These are phyloP conservation scores for Catharus fuscescens DNA, from an alignment of 2,113 vertebrate genomes.

Conservation along the genomic window DNA sequence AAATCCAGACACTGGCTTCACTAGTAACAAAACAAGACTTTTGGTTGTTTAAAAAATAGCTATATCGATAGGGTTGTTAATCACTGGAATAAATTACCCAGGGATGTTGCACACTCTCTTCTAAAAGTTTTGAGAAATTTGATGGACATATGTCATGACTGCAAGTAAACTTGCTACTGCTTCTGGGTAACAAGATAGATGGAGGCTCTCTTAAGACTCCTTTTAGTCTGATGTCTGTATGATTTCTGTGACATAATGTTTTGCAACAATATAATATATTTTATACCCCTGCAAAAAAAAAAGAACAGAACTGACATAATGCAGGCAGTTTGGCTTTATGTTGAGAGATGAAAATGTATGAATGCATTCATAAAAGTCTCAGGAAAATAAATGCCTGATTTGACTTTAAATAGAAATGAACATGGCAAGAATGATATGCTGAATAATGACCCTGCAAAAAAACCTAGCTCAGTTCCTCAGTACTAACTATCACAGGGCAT, in stretches of 20 bases:
- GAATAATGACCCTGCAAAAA: slow-evolving; percentile 73
- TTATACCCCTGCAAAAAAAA: not conserved
- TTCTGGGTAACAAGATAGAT: not conserved
- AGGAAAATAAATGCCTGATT: slow-evolving; percentile 21
- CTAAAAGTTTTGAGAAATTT: not conserved
- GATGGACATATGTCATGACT: not conserved
- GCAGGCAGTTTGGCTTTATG: slow-evolving; percentile 5
- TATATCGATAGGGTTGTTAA: not conserved
- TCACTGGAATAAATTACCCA: not conserved
- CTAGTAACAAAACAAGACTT: not conserved
- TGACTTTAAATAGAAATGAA: slow-evolving; percentile 42
- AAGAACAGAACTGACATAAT: not conserved
- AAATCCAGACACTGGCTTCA: not conserved
- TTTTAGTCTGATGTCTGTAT: not conserved
- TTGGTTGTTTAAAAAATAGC: not conserved
- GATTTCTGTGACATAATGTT: not conserved
- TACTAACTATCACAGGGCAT: slow-evolving; percentile 83
- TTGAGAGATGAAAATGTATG: not conserved
- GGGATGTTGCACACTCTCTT: not conserved
- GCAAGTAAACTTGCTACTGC: not conserved
- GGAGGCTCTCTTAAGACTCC: not conserved
- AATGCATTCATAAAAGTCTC: slow-evolving; percentile 2
- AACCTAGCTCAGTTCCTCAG: slow-evolving; percentile 77
- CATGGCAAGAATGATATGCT: not conserved
- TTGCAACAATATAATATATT: not conserved